Conservation (phyloP, 2,113 vertebrate species). For the Eidolon helvum region DNA sequence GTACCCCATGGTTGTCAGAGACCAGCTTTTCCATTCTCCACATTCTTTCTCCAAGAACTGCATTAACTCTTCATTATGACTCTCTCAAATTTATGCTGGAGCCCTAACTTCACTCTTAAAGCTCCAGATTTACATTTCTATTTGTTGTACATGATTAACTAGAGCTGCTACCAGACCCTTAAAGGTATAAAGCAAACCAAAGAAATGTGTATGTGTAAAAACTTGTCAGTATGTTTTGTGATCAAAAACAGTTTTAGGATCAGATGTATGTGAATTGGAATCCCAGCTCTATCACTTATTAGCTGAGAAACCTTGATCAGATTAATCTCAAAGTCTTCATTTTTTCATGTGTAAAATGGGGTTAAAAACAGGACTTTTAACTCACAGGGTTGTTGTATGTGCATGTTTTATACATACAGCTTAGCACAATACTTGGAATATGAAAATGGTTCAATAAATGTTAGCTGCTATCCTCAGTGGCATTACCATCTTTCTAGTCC, state of each 20-base stretch:
- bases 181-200: neutral
- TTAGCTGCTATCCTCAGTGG: neutral
- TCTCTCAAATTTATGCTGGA: neutral
- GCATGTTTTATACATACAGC: neutral
- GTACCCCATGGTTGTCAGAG: neutral
- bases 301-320: neutral
- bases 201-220: neutral
- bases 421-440: neutral
- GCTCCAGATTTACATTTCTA: neutral
- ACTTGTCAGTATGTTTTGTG: neutral
- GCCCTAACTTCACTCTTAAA: neutral
- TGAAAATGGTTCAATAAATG: neutral
- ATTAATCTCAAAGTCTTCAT: slow-evolving; percentile 20
- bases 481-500: neutral
- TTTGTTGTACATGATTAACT: neutral
- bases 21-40: slow-evolving; percentile 11
- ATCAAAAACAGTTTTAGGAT: slow-evolving; percentile 39
- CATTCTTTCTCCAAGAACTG: neutral
- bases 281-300: neutral
- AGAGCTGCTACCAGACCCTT: neutral
- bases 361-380: slow-evolving; percentile 5
- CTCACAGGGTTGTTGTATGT: neutral
- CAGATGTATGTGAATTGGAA: neutral
- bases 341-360: neutral
- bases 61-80: neutral